Conservation (phyloP, 2,797 vertebrate species). For the Girardinus metallicus region DNA sequence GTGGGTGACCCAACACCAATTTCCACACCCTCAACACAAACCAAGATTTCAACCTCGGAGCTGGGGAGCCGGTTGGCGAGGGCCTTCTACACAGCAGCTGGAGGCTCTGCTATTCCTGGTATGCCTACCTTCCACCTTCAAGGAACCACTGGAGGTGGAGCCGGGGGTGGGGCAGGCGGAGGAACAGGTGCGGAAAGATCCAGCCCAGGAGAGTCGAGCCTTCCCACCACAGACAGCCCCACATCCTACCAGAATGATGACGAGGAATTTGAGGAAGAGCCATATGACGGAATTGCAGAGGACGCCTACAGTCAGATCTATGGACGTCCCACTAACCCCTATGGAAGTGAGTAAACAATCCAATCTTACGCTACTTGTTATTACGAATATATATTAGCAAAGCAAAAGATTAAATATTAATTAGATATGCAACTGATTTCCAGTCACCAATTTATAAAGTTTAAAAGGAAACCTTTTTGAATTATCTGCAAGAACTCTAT, state of each 20-base stretch:
- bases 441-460: neutral
- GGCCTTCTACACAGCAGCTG: slow-evolving; percentile 74
- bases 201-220: slow-evolving; percentile 93
- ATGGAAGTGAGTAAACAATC: slow-evolving; percentile 84
- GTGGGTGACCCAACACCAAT: slow-evolving; percentile 82
- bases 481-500: neutral
- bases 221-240: slow-evolving; percentile 97
- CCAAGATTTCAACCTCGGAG: slow-evolving; percentile 78
- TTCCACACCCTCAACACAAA: slow-evolving; percentile 55
- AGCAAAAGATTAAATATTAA: neutral
- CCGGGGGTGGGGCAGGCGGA: slow-evolving; percentile 39
- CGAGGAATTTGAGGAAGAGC: slow-evolving; percentile 95
- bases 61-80: slow-evolving; percentile 68
- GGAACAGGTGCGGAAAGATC: slow-evolving; percentile 83
- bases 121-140: slow-evolving; percentile 84
- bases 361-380: slow-evolving; percentile 2
- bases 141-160: slow-evolving; percentile 60
- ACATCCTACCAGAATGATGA: slow-evolving; percentile 98
- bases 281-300: slow-evolving; percentile 92
- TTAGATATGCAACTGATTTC: neutral
- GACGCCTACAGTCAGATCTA: slow-evolving; percentile 93
- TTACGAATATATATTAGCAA: neutral
- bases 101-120: slow-evolving; percentile 83
- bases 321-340: slow-evolving; percentile 88
- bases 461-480: neutral